These are phyloP conservation scores for Deladenus siricidicola DNA, from an alignment of 2,888 invertebrate species.

Conservation along the genomic window DNA sequence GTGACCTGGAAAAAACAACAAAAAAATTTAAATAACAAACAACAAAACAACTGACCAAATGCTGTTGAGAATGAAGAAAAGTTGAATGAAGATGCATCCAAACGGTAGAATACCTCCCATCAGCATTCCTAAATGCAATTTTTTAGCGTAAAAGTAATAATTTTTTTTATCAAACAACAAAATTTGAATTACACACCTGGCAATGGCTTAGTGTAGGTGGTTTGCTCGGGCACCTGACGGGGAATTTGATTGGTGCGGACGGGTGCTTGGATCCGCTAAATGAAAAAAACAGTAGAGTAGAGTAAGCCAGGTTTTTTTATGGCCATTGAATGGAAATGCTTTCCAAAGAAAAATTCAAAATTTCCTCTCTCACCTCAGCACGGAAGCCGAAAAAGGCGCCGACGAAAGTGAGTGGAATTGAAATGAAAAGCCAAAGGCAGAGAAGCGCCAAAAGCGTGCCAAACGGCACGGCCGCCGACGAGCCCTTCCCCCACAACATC, in stretches of 20 bases:
- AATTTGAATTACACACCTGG: no score
- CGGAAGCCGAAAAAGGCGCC: slow-evolving; percentile 98
- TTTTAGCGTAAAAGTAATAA: no score
- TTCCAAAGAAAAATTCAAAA: background rate
- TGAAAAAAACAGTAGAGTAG: background rate
- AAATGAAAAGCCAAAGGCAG: slow-evolving; percentile 95
- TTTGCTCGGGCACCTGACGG: slow-evolving; percentile 93
- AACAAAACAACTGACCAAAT: slow-evolving; percentile 69
- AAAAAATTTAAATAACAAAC: background rate
- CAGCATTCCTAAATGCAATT: no score
- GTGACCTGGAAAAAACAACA: slow-evolving; percentile 60
- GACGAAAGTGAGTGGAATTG: slow-evolving; percentile 90
- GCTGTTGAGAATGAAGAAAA: slow-evolving; percentile 96
- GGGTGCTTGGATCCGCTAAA: slow-evolving; percentile 72
- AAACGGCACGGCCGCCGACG: slow-evolving; percentile 85
- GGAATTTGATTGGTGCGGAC: slow-evolving; percentile 98
- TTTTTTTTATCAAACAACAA: no score
- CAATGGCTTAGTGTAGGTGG: slow-evolving; percentile 83
- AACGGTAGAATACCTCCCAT: slow-evolving; percentile 81
- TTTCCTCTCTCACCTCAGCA: slow-evolving; percentile 68
- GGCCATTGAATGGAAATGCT: background rate
- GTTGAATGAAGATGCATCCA: slow-evolving; percentile 94
- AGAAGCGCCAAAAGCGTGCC: slow-evolving; percentile 84
- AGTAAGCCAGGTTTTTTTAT: background rate
- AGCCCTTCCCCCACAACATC: slow-evolving; percentile 87